Percentiles rank a stretch among this genome's conserved stretches.
These are phyloP conservation scores for Diplosoma virens DNA, from an alignment of 23 tunicate species.

Conservation along the genomic window DNA sequence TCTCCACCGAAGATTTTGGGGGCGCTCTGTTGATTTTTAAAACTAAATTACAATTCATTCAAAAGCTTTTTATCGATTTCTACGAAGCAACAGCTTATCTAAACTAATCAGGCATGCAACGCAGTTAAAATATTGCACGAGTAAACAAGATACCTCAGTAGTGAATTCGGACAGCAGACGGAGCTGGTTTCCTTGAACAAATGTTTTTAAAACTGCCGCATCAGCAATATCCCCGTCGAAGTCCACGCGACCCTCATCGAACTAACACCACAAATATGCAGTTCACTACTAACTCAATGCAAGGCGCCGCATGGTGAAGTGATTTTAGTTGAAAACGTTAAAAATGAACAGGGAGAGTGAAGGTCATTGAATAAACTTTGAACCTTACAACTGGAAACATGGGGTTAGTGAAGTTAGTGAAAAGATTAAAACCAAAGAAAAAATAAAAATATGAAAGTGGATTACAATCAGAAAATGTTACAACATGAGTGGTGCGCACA, in stretches of 20 bases:
- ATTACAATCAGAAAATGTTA: too few relatives aligned
- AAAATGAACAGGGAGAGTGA: too few relatives aligned
- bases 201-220: slow-evolving; percentile 43
- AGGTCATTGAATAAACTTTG: too few relatives aligned
- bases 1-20: slow-evolving; percentile 99
- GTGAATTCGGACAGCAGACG: slow-evolving; percentile 90
- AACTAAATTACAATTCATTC: not conserved
- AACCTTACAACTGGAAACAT: too few relatives aligned
- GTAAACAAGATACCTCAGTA: slow-evolving; percentile 57
- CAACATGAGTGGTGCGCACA: too few relatives aligned
- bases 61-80: not conserved
- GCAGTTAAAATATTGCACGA: not conserved
- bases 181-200: slow-evolving; percentile 81
- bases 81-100: not conserved
- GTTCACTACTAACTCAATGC: too few relatives aligned
- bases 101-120: not conserved
- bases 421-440: too few relatives aligned
- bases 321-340: too few relatives aligned
- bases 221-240: slow-evolving; percentile 65
- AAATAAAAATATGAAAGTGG: too few relatives aligned
- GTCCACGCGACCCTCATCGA: slow-evolving; percentile 83
- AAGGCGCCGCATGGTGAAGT: too few relatives aligned
- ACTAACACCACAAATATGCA: slow-evolving; percentile 68
- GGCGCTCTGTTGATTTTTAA: slow-evolving; percentile 51
- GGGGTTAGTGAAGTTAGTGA: too few relatives aligned